Evolutionary conservation across 2,888 invertebrate species (phyloP).

Genomic region (Portevinia maculata): DNA sequence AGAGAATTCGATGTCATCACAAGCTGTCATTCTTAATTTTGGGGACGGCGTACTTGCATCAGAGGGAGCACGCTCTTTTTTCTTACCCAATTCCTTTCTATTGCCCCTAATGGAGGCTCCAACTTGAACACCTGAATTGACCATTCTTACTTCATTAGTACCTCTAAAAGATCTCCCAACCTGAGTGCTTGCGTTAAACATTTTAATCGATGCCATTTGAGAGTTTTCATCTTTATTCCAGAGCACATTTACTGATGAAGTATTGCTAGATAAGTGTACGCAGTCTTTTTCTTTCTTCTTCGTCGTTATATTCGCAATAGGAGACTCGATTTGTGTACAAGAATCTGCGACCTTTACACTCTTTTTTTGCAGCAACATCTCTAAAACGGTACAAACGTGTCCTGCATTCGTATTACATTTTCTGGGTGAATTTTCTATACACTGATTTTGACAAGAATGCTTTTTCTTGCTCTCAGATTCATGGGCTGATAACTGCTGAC

Average conservation of each 20-base stretch:
- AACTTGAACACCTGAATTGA: not conserved
- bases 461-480: not conserved
- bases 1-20: not conserved
- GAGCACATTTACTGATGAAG: not conserved
- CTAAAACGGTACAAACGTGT: not conserved
- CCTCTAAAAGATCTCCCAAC: too few relatives aligned
- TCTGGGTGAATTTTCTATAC: not conserved
- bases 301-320: not conserved
- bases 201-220: not conserved
- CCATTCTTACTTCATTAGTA: not conserved
- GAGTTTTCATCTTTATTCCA: not conserved
- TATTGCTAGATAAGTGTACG: not conserved
- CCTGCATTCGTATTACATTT: not conserved
- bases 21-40: not conserved
- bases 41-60: not conserved
- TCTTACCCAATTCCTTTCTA: not conserved
- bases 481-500: not conserved
- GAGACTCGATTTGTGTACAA: constrained; percentile 30
- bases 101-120: not conserved
- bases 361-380: not conserved
- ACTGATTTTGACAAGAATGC: not conserved
- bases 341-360: constrained; percentile 23
- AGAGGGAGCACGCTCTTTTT: too few relatives aligned
- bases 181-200: not conserved
- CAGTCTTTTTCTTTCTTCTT: not conserved